Evolutionary conservation across 2,113 vertebrate genomes (phyloP).

Genomic region (Nyctereutes procyonoides): DNA sequence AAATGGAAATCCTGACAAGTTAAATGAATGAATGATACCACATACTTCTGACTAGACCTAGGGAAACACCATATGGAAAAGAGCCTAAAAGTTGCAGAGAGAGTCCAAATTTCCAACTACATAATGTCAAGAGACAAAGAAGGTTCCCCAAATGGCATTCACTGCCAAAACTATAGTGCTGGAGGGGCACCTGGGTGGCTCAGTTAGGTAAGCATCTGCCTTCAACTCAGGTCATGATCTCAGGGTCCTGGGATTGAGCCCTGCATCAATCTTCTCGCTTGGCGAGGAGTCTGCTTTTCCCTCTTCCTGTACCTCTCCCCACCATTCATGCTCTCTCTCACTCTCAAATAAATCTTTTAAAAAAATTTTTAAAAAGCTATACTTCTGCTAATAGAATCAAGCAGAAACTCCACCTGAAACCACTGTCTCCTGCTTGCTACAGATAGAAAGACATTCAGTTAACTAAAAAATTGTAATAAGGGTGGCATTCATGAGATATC

Average conservation of each 20-base stretch:
- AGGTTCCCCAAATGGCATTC: background rate
- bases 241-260: too few relatives aligned
- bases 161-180: background rate
- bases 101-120: background rate
- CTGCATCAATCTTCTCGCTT: too few relatives aligned
- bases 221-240: too few relatives aligned
- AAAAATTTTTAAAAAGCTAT: too few relatives aligned
- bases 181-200: too few relatives aligned
- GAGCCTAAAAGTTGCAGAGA: background rate
- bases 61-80: background rate
- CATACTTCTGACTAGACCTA: background rate
- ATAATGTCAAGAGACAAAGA: background rate
- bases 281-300: too few relatives aligned
- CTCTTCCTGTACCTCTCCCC: too few relatives aligned
- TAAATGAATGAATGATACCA: constrained; percentile 66
- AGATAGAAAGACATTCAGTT: constrained; percentile 66
- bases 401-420: constrained; percentile 53
- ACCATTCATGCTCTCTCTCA: too few relatives aligned
- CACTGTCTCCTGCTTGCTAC: background rate
- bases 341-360: too few relatives aligned
- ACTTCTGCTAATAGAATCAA: background rate
- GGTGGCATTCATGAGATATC: constrained; percentile 60
- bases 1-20: constrained; percentile 39
- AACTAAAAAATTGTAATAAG: constrained; percentile 74
- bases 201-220: too few relatives aligned